A percentile compares a stretch with the other conserved stretches of the same genome.
phyloP scores from a whole-genome alignment of 2,113 vertebrate species.

The Patagioenas fasciata region DNA sequence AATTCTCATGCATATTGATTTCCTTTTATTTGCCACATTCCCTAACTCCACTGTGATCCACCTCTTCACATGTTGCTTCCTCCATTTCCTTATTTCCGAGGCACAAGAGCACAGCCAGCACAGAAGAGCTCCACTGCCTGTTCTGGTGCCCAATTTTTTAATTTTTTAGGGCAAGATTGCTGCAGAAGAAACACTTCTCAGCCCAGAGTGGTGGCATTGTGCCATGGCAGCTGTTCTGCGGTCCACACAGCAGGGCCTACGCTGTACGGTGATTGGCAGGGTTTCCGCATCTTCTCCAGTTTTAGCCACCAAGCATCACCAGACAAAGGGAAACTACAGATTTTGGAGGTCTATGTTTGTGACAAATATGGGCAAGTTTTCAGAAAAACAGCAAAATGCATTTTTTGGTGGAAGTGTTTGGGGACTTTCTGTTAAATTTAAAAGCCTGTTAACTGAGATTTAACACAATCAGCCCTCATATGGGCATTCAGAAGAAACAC shows the following conservation, averaged over 20 bases:
- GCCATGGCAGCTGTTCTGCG: background rate
- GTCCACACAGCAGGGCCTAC: fast-evolving
- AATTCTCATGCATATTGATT: background rate
- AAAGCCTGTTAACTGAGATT: background rate
- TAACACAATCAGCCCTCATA: background rate
- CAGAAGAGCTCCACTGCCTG: background rate
- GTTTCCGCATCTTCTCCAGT: background rate
- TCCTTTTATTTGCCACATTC: background rate
- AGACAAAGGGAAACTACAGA: background rate
- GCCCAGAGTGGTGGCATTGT: background rate
- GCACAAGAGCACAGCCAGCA: background rate
- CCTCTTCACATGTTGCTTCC: background rate
- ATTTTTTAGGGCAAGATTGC: background rate
- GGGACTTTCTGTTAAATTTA: background rate
- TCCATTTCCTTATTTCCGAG: background rate
- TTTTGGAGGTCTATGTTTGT: background rate
- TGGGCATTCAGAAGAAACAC: background rate
- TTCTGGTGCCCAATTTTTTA: background rate
- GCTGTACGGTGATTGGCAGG: background rate
- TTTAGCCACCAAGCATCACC: background rate
- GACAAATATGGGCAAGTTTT: background rate
- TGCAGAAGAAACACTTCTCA: background rate
- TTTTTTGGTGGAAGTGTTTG: background rate
- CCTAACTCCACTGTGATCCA: background rate
- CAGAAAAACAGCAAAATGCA: background rate